These are phyloP conservation scores for Corythornis leucogaster DNA, from an alignment of 2,797 vertebrate species.

Conservation along the genomic window DNA sequence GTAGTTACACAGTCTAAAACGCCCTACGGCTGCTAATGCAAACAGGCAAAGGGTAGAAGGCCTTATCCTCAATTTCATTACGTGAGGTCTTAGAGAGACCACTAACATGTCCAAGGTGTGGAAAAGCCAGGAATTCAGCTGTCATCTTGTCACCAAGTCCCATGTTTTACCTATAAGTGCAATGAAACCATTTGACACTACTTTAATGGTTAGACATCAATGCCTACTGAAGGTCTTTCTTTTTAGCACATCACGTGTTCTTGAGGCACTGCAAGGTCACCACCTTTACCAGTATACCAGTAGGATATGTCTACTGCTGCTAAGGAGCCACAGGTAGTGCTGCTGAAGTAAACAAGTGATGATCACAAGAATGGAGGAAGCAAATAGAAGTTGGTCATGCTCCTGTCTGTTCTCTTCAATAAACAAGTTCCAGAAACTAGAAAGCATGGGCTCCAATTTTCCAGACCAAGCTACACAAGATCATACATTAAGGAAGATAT, in stretches of 20 bases:
- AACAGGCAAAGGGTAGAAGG: not conserved
- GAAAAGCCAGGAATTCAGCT: not conserved
- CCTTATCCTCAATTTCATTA: not conserved
- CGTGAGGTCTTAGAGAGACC: accelerated
- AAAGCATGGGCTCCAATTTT: not conserved
- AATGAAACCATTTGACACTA: not conserved
- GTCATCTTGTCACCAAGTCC: not conserved
- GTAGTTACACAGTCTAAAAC: not conserved
- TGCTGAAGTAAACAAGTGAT: not conserved
- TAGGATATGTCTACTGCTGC: not conserved
- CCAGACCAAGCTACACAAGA: not conserved
- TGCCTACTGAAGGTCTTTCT: not conserved
- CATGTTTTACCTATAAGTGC: not conserved
- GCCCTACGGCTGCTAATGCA: not conserved
- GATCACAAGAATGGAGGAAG: not conserved
- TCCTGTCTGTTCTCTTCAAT: not conserved
- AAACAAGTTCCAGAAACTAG: conserved; percentile 10
- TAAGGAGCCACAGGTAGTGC: not conserved
- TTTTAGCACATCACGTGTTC: not conserved
- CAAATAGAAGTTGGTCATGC: not conserved
- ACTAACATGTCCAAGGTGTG: not conserved
- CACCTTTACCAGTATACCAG: not conserved
- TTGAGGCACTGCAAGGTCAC: not conserved
- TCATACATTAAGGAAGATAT: conserved; percentile 7
- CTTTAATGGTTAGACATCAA: not conserved